A percentile compares a stretch with the other conserved stretches of the same genome.
Evolutionary conservation across 2,113 vertebrate species (phyloP).

Genomic region (Phalacrocorax brasilianus): DNA sequence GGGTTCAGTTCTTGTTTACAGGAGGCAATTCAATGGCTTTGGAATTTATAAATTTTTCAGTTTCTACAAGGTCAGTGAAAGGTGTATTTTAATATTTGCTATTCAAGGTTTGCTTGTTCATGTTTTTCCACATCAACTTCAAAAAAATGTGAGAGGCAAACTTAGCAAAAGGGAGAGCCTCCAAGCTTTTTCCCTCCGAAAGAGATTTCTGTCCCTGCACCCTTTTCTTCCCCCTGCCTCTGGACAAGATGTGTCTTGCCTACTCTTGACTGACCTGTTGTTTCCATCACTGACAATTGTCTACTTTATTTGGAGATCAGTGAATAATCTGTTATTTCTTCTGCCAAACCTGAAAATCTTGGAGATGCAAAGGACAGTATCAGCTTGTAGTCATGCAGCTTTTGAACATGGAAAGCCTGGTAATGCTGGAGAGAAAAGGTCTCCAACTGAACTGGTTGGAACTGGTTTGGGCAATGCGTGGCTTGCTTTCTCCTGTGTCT

Average conservation of each 20-base stretch:
- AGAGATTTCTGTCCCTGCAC: neutral
- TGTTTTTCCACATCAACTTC: neutral
- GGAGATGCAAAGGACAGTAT: neutral
- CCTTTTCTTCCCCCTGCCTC: neutral
- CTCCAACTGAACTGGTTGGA: neutral
- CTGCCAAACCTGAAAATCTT: neutral
- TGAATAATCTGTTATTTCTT: neutral
- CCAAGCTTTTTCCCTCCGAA: neutral
- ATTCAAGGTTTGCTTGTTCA: neutral
- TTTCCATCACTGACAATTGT: neutral
- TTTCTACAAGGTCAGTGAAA: neutral
- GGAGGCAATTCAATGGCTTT: neutral
- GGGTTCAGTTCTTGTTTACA: neutral
- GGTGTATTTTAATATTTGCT: neutral
- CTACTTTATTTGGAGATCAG: neutral
- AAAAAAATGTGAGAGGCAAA: neutral
- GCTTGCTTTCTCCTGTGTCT: neutral
- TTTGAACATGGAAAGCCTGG: neutral
- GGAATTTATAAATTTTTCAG: neutral
- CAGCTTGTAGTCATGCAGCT: neutral
- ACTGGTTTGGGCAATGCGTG: neutral
- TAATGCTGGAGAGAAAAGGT: neutral
- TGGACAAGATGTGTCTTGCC: neutral
- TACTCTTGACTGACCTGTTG: neutral
- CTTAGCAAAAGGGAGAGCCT: neutral